Base-by-base conservation (phyloP, 1,140 invertebrate species). In the Caenorhabditis inopinata region DNA sequence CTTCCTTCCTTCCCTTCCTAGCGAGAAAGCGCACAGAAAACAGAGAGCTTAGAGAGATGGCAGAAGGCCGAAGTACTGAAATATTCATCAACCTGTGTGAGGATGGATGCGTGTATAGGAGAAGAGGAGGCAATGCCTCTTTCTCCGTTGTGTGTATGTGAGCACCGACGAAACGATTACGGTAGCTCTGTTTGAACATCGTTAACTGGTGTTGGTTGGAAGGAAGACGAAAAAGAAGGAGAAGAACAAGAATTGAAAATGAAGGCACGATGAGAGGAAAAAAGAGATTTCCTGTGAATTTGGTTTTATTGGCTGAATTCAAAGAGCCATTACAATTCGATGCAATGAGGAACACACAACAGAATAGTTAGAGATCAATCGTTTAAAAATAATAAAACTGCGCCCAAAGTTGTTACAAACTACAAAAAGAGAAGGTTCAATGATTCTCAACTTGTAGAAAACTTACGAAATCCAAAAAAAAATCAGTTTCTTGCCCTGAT, bases 81-180 rank as follows among this genome's bases (percentile, higher is more conserved):
- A 68, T 68, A 68, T 68, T 68, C 58, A 68, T 68, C 58, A 68
- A 68, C 58, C 58, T 68, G 58, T 68, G 58, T 68, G 58, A 68
- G 58, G 58, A 68, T 68, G 58, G 58, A 68, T 68, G 58, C 58
- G 58, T 68, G 58, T 68, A 38, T 42, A 42, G 38, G 38, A 58
- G 27, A 68, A 68, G 58, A 68, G 38, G 58, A 68, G 58, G 27
- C 18, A 16, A 47, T 47, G 5, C 18, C 46, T 47, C 51, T 58
- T 21, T 35, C 51, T 58, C 4, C 21, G n/a, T 2, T 21, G 38
- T 42, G 38, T 38, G 58, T 38, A 32, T 38, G 58, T 38, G 58
- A 68, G 58, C 29, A 68, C 35, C 58, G 58, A 68, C 58, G 58
- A 68, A 68, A 68, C 58, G 58, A 68, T 68, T 68, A 68, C 58